Conservation (phyloP, 2,888 invertebrate species). For the Drosophila picticornis region DNA sequence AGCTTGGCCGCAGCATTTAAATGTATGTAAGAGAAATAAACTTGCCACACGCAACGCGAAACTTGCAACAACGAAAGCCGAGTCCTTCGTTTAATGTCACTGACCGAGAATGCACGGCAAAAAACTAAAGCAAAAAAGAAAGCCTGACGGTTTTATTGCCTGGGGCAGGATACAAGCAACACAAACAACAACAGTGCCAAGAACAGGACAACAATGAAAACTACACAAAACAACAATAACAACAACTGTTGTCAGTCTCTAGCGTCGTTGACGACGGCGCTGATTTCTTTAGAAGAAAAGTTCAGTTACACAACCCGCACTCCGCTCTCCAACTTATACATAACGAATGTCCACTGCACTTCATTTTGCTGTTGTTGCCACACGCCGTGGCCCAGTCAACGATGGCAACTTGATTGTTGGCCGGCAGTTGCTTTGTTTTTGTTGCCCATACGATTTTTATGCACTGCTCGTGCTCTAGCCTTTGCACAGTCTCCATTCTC, state of each 20-base stretch:
- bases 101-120: conserved; percentile 75
- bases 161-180: conserved; percentile 63
- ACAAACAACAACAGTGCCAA: conserved; percentile 42
- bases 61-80: conserved; percentile 53
- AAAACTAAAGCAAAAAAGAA: conserved; percentile 51
- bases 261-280: conserved; percentile 14
- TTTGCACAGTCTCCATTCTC: conserved; percentile 31
- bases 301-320: conserved; percentile 4
- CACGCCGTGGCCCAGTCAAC: conserved; percentile 41
- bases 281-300: conserved; percentile 29
- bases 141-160: conserved; percentile 68
- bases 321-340: conserved; percentile 3
- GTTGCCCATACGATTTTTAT: conserved; percentile 35
- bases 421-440: conserved; percentile 25
- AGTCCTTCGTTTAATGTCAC: conserved; percentile 67
- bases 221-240: conserved; percentile 27
- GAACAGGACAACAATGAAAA: conserved; percentile 43
- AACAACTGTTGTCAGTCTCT: conserved; percentile 54
- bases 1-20: conserved; percentile 49
- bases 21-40: conserved; percentile 63
- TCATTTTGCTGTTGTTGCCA: conserved; percentile 69
- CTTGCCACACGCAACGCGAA: conserved; percentile 52
- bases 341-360: conserved; percentile 61
- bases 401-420: conserved; percentile 61
- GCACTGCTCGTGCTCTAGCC: conserved; percentile 25